Base-by-base conservation (phyloP, 2,888 invertebrate species). In the Oxytorus armatus region DNA sequence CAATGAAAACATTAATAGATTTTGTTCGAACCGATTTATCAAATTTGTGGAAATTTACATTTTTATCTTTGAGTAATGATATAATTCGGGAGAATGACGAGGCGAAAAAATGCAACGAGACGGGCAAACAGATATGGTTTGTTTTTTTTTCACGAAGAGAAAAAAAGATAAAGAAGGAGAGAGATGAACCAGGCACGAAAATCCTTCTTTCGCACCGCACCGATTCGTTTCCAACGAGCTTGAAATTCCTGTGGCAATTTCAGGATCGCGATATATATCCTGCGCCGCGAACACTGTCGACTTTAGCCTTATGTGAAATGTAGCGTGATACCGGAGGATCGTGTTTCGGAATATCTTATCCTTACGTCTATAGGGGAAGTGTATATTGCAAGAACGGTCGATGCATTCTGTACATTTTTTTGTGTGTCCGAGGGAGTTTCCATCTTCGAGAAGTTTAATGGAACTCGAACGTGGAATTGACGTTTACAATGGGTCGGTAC, bases 241-340 rank as follows among this genome's bases (percentile, higher is more conserved):
- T 77, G 68, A 81, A 74, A 81, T 81, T 81, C 77, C 69, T 74
- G 65, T 10, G 68, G 69, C 39, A 44, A 74, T 81, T 74, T 77
- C 69, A 65, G 14, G 74, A 55, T 77, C 69, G 42, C 14, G 47
- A 47, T 42, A 65, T 74, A 49, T 44, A 53, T 44, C 36, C 66
- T 8, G 10, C 47, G 33, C 3, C 51, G 57, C 55, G 55, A 51
- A 57, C 47, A 73, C 73, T 77, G 68, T 77, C 73, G 80, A 76
- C 80, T 77, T 79, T 79, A 72, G 66, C 70, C 49, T 80, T 42
- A 39, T 63, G 80, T 69, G 81, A 77, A 81, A 77, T 66, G 81
- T 77, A 74, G 77, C 81, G 77, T 81, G 81, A 81, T 57, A 77
- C 73, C 77, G 29, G 25, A 74, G 81, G 68, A 77, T 81, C 81